Conservation (phyloP, 2,888 invertebrate genomes). For the Caenorhabditis wallacei region DNA sequence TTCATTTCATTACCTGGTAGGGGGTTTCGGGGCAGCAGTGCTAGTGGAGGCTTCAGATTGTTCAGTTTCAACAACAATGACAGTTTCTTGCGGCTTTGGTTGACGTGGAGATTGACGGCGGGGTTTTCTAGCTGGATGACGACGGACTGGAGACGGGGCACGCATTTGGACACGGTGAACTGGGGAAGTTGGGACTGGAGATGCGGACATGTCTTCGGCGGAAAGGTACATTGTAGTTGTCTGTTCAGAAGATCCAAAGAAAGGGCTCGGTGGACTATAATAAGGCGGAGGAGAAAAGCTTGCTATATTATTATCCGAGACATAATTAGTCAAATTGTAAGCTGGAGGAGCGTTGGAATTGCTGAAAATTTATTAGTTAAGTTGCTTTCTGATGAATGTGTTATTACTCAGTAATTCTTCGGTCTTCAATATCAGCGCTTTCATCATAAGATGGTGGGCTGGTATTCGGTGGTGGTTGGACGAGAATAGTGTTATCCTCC, state of each 20-base stretch:
- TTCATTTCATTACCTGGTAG: slow-evolving; percentile 17
- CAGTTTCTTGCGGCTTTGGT: slow-evolving; percentile 30
- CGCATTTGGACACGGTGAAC: slow-evolving; percentile 5
- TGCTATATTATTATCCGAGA: slow-evolving; percentile 55
- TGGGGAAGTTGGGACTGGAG: slow-evolving; percentile 29
- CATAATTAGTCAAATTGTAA: slow-evolving; percentile 40
- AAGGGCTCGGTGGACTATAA: slow-evolving; percentile 53
- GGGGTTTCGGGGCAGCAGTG: slow-evolving; percentile 28
- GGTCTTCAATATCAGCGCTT: slow-evolving; percentile 59
- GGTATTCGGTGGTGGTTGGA: slow-evolving; percentile 7
- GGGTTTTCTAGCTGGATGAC: slow-evolving; percentile 47
- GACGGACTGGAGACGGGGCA: slow-evolving; percentile 51
- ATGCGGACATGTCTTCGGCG: slow-evolving; percentile 27
- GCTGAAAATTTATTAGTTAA: slow-evolving; percentile 26
- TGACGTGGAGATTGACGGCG: slow-evolving; percentile 52
- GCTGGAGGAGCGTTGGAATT: slow-evolving; percentile 64
- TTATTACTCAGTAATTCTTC: slow-evolving; percentile 47
- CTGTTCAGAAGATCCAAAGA: slow-evolving; percentile 47
- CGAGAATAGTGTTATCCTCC: background rate
- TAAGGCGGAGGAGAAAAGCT: slow-evolving; percentile 65
- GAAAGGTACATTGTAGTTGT: slow-evolving; percentile 53
- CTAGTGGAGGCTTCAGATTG: slow-evolving; percentile 42
- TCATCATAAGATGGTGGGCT: slow-evolving; percentile 57
- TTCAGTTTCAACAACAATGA: slow-evolving; percentile 22
- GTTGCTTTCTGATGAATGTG: background rate